Evolutionary conservation across 2,113 vertebrate species (phyloP).

Genomic region (Asarcornis scutulata): DNA sequence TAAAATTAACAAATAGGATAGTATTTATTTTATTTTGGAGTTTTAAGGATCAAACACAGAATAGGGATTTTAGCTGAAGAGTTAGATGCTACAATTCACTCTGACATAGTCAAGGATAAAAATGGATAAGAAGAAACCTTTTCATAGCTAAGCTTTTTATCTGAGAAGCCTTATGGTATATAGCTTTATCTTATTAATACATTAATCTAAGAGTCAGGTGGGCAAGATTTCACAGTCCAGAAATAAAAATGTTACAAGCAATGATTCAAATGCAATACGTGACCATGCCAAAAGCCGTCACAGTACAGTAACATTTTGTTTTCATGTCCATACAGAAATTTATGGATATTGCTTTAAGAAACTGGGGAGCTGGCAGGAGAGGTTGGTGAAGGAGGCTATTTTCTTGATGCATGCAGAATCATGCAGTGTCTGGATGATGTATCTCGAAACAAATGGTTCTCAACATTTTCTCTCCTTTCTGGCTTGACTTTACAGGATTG

Average conservation of each 20-base stretch:
- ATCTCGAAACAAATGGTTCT: not conserved
- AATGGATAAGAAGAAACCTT: not conserved
- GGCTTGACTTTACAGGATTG: not conserved
- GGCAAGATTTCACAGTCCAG: not conserved
- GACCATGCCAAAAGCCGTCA: not conserved
- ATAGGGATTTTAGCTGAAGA: not conserved
- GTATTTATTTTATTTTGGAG: no score
- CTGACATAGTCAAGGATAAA: not conserved
- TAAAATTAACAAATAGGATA: not conserved
- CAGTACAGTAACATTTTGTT: not conserved
- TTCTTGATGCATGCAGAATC: not conserved
- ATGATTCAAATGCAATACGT: not conserved
- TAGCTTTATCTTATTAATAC: conserved; percentile 1
- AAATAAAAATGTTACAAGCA: not conserved
- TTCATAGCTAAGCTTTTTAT: not conserved
- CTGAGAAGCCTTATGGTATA: not conserved
- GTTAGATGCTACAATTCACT: not conserved
- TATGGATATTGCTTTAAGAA: not conserved
- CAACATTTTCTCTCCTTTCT: not conserved
- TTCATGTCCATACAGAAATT: not conserved
- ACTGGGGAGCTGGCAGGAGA: not conserved
- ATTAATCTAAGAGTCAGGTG: not conserved
- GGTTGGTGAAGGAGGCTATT: not conserved
- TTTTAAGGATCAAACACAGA: not conserved
- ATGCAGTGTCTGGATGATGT: not conserved